Evolutionary conservation across 1,140 invertebrate species (phyloP).

Genomic region (Sminthurinus signatus): DNA sequence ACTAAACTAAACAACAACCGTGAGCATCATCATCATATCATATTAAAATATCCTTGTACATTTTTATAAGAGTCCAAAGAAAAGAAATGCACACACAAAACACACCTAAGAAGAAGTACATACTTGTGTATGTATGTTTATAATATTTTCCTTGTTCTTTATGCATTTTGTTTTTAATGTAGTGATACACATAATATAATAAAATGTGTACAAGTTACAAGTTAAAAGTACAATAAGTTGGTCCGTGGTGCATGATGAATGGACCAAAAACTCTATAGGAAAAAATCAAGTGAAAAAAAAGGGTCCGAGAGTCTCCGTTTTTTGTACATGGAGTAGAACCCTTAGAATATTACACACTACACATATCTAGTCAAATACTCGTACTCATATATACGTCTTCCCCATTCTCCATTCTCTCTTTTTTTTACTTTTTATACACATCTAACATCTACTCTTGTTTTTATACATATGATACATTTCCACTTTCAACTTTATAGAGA

Average conservation of each 20-base stretch:
- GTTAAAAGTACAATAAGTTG: neutral
- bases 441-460: neutral
- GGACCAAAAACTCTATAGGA: neutral
- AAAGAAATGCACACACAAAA: neutral
- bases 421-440: neutral
- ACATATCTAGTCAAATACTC: neutral
- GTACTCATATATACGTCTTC: neutral
- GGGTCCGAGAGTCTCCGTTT: neutral
- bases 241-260: slow-evolving; percentile 1
- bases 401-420: neutral
- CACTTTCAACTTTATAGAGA: neutral
- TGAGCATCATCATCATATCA: neutral
- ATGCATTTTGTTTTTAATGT: no score
- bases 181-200: neutral
- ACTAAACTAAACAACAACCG: neutral
- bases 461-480: neutral
- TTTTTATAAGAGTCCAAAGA: neutral
- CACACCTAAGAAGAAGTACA: no score
- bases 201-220: neutral
- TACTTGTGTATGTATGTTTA: no score
- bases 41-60: neutral
- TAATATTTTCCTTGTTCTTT: no score
- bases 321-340: neutral
- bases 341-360: neutral
- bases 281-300: slow-evolving; percentile 7